Evolutionary conservation across 2,888 invertebrate genomes (phyloP), one percentile per base, ranked within the genome.

Genomic region (Dione vanillae): DNA sequence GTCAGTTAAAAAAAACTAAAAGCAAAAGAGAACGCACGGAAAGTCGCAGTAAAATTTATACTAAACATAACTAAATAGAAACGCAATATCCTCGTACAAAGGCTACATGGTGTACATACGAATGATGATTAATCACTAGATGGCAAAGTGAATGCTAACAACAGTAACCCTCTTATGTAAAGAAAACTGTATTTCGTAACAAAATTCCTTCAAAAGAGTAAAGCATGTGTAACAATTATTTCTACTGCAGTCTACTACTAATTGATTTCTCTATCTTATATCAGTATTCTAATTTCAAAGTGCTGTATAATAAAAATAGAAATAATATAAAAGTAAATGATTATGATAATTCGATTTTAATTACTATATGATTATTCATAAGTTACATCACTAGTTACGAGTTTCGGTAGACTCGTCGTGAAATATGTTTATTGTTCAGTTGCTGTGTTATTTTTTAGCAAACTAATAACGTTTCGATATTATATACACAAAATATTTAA

Each of bases 281-380:
- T 68, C 12, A 27, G n/a, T n/a, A 35, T 68, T n/a, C 14, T 43
- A 62, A 54, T 64, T 68, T 54, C n/a, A 45, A 64, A 54, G 64
- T 58, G 11, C 11, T n/a, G n/a, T n/a, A n/a, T n/a, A n/a, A n/a
- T n/a, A n/a, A 49, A 70, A 45, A 70, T 67, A 66, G 66, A 61
- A 70, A 65, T 45, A 56, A 52, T 54, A 45, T 62, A 47, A 52
- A 20, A 20, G 47, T 62, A 40, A 41, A 41, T 56, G 49, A 62
- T 67, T 70, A 64, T 67, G 67, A 70, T 66, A 70, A 62, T 43
- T 68, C 12, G 35, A 58, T 70, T 56, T 62, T 71, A 67, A 71
- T 71, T 71, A 58, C 19, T 54, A 61, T 59, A 71, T 68, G 65
- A 71, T n/a, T 71, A 71, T 71, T 71, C 59, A 71, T 71, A 59